Evolutionary conservation across 2,113 vertebrate genomes (phyloP), one percentile per base, ranked within the genome.

Genomic region (Chlorocebus sabaeus): DNA sequence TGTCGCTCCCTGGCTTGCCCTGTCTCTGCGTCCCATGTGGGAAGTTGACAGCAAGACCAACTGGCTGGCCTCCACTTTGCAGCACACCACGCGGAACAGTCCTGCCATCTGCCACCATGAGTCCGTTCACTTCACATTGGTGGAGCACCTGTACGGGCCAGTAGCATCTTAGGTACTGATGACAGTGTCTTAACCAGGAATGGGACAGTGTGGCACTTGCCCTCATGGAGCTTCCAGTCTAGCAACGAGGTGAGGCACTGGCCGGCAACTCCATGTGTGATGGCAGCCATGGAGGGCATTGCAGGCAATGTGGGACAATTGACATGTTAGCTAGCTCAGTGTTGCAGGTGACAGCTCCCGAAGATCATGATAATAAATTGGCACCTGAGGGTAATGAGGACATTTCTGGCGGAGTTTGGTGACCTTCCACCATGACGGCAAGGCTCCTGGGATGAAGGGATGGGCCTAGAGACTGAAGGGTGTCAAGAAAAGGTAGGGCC

Each of bases 61-160:
- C 22, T 25, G 17, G 67, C 57, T 12, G 45, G 14, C 23, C 32
- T 40, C 35, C n/a, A 43, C 40, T 9, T 59, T 5, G 59, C 11
- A 22, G 57, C 9, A 8, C 12, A 9, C 20, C 10, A 48, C 0
- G 6, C 25, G 18, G 17, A 27, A 20, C 2, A 16, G 10, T 43
- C 32, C 0, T 0, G 1, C 43, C 16, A n/a, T 22, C 23, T 32
- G 12, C 5, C 22, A 0, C 52, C 4, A 1, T 17, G 2, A 23
- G 12, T 10, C 64, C 23, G 0, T 43, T 35, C 22, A 0, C 18
- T 59, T 27, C 45, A 8, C 61, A 6, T 8, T 0, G 32, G 23
- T 2, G 1, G 32, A 73, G 61, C 35, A 4, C 20, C 14, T 30
- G 12, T 2, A 1, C 1, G 57, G 14, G 43, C 38, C 43, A 6